Evolutionary conservation across 1,140 invertebrate species (phyloP).

Genomic region (Acromyrmex echinatior): DNA sequence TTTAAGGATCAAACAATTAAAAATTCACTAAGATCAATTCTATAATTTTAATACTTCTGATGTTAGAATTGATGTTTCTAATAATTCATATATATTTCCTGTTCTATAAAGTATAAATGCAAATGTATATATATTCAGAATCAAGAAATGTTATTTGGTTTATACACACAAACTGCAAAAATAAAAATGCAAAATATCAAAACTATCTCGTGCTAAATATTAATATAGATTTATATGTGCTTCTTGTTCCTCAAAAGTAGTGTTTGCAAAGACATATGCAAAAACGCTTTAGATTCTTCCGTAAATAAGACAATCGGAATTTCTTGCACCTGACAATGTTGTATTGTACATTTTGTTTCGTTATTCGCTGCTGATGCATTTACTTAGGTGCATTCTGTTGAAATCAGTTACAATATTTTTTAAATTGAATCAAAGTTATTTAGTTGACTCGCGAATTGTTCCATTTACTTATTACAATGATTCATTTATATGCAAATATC

Average conservation of each 20-base stretch:
- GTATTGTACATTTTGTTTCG: conserved; percentile 18
- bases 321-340: neutral
- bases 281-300: neutral
- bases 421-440: neutral
- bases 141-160: neutral
- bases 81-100: neutral
- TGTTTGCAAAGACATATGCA: conserved; percentile 1
- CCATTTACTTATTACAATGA: neutral
- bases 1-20: neutral
- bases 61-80: neutral
- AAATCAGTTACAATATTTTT: neutral
- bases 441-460: neutral
- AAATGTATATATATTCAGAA: neutral
- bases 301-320: conserved; percentile 19
- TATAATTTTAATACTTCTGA: neutral
- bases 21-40: neutral
- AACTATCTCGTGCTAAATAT: neutral
- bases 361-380: conserved; percentile 30
- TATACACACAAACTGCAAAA: neutral
- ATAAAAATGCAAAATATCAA: neutral
- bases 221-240: too few relatives aligned
- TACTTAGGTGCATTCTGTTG: conserved; percentile 38
- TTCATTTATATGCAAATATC: neutral
- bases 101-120: neutral
- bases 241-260: neutral